Conservation (phyloP, 1,140 invertebrate genomes). For the Brachionus calyciflorus region DNA sequence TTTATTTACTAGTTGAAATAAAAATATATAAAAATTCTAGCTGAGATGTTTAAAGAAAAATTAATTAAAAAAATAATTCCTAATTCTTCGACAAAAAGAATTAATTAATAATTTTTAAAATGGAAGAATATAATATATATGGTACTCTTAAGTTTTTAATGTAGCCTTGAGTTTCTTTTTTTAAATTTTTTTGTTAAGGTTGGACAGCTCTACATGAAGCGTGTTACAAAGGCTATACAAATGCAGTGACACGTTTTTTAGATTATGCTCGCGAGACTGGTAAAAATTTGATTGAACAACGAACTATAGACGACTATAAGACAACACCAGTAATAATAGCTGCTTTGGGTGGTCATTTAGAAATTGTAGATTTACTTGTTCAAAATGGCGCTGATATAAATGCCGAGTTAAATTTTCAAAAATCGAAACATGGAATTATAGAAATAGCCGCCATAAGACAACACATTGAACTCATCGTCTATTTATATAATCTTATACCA, state of each 20-base stretch:
- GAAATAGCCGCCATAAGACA: constrained; percentile 19
- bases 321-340: constrained; percentile 39
- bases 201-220: constrained; percentile 40
- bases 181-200: background rate
- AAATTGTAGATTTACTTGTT: constrained; percentile 13
- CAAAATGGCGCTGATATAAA: constrained; percentile 32
- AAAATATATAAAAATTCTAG: too few species aligned
- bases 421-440: constrained; percentile 20
- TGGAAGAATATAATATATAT: constrained; percentile 46
- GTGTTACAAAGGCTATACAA: constrained; percentile 42
- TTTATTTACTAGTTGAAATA: too few species aligned
- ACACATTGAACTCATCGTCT: constrained; percentile 7
- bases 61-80: too few species aligned
- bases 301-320: constrained; percentile 18
- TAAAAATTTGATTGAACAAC: constrained; percentile 32
- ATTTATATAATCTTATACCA: background rate
- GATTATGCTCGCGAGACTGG: constrained; percentile 35
- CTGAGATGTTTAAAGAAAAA: too few species aligned
- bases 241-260: constrained; percentile 19
- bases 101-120: constrained; percentile 2
- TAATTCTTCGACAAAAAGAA: too few species aligned
- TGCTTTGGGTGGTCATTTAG: constrained; percentile 13
- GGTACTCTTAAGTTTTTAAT: too few species aligned
- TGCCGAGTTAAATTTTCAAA: constrained; percentile 5
- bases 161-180: background rate